Base-by-base conservation (phyloP, 2,113 vertebrate genomes). In the Neoarius graeffei region DNA sequence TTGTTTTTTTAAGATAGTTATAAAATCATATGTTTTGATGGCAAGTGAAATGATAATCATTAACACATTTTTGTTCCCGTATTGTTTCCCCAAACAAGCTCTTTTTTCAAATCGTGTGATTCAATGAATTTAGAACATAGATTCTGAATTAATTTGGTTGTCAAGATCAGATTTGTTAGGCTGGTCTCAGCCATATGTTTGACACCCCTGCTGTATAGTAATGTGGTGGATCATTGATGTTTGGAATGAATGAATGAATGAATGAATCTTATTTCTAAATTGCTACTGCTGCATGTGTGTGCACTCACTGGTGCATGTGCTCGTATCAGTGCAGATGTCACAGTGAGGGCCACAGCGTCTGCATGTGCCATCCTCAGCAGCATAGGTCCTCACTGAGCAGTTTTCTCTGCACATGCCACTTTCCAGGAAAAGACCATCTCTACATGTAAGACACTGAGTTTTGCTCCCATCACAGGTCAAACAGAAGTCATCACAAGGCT, bases 371-470 rank as follows among this genome's bases (percentile, higher is more conserved):
- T 95, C 94, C 0, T 93, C 92, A 48, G 93, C 91, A 23, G 94
- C 91, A 86, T 93, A 95, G 3, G 91, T 93, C 79, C 90, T 90
- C 77, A 94, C 67, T 14, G 94, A 95, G 81, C 96, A 96, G 92
- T 95, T 96, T 79, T 92, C 89, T 64, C 89, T 83, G 79, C 96
- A 96, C 57, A 59, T 86, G 1, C 93, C 92, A 0, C 91, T 89
- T 89, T 94, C 94, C 86, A 96, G 90, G 89, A 94, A 95, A 73
- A 92, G 89, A 11, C 94, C 94, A 2, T 93, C 92, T 30, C 88
- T 81, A 85, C 96, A 96, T n/a, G 95, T 94, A 83, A 96, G 91
- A 90, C 95, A 96, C 89, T 95, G 93, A 4, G 91, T 90, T 85
- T 90, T 92, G 71, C 74, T 91, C 8, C 93, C 94, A n/a, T 96